Evolutionary conservation across 2,888 invertebrate species (phyloP), one percentile per base, ranked within the genome.

Genomic region (Lasiommata megera): DNA sequence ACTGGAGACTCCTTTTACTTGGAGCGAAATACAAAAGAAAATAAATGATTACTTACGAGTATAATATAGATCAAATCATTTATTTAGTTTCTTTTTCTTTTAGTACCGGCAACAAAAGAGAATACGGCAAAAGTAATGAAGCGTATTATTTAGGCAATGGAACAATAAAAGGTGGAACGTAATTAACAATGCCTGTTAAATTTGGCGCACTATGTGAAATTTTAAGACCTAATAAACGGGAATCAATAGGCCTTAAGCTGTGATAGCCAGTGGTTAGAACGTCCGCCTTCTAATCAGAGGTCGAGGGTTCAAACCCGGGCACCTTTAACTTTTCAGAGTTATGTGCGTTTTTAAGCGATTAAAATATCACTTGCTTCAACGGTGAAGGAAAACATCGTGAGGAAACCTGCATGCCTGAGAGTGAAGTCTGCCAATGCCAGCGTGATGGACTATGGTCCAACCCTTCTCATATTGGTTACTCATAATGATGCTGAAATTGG

Each of bases 151-250:
- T 16, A 9, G 31, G 46, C 36, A 48, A 48, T 29, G 34, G 17
- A 31, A 46, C 16, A 48, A 36, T 48, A 23, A 36, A 48, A 36
- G 17, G 18, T 34, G 23, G n/a, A 36, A 37, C 18, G 34, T 48
- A 18, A 48, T 48, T 48, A 36, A 36, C 12, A 48, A 18, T 36
- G 36, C 17, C n/a, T 37, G 12, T 31, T 46, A 29, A 46, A 46
- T 46, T 46, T 16, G 31, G 1, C 31, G 9, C 9, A 55, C 65
- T 66, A 62, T 58, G 64, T 65, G 68, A 64, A 67, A 67, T 69
- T 69, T 70, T 63, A 68, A 67, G 67, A 61, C 63, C 62, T 67
- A 69, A 65, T 68, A 66, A 67, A 66, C 60, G 37, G 48, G 41
- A 66, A 74, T 69, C 68, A 71, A 70, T 71, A 59, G 55, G 38